A percentile compares a stretch with the other conserved stretches of the same genome.
These are phyloP conservation scores for Calephelis nemesis DNA, from an alignment of 1,140 invertebrate genomes.

Conservation along the genomic window DNA sequence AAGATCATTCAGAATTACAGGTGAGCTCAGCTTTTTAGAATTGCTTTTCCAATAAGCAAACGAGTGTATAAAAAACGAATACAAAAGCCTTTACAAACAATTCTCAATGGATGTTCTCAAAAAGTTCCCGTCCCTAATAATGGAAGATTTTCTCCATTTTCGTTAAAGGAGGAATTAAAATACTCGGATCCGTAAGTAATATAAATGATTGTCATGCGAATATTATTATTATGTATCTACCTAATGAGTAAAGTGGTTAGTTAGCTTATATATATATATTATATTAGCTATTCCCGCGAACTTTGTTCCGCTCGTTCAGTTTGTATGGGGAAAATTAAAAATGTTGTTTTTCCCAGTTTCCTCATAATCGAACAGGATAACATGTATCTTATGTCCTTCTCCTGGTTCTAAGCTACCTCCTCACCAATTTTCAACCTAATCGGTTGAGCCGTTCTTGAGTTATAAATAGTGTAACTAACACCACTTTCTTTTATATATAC, in stretches of 20 bases:
- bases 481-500: no score
- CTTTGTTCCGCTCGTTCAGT: no score
- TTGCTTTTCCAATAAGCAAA: conserved; percentile 2
- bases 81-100: conserved; percentile 9
- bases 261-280: not conserved
- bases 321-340: no score
- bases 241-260: not conserved
- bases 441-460: no score
- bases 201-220: not conserved
- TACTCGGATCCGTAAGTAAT: not conserved
- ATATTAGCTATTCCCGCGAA: no score
- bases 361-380: no score
- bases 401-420: no score
- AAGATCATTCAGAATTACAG: not conserved
- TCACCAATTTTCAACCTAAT: no score
- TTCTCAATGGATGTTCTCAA: not conserved
- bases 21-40: not conserved
- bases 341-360: no score
- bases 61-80: conserved; percentile 13
- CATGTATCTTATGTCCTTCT: no score
- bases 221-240: not conserved
- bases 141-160: conserved; percentile 4
- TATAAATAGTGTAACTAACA: no score
- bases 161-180: not conserved
- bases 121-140: not conserved